Base-by-base conservation (phyloP, 1,140 invertebrate species). In the Caenorhabditis remanei region DNA sequence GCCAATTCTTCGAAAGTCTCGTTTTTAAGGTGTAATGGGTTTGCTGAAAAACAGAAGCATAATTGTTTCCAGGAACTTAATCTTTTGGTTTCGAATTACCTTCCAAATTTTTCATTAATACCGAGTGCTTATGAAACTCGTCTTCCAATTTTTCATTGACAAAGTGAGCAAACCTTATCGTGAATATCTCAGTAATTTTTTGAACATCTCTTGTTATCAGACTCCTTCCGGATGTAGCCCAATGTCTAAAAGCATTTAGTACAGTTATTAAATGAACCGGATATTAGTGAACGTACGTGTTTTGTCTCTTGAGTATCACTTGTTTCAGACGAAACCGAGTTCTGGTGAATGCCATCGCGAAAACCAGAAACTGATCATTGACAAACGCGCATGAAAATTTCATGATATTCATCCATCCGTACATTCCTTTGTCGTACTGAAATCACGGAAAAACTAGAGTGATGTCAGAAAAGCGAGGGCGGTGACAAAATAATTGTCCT, bases 381-480 rank as follows among this genome's bases (percentile, higher is more conserved):
- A 87, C 48, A 11, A 46, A 53, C 5, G 86, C 86, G 40, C 86
- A 87, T 50, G 65, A 79, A 56, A 87, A 87, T 48, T 87, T 87
- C 86, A 87, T 87, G 21, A 87, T 63, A 48, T 87, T 87, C 86
- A 87, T 65, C 86, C 86, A 87, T 13, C 86, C 86, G 40, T 87
- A 87, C 55, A 87, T 58, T 40, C 86, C 86, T 87, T 87, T 87
- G 56, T 87, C 86, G 41, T 87, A 87, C 86, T 87, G 21, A 63
- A 86, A 75, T 21, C 16, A 56, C 21, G 24, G 8, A 2, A 65
- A 61, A 86, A 13, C 14, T 63, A 4, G 24, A 63, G 11, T 63
- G 61, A 63, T 8, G 50, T 53, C 50, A 11, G 16, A 32, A 53
- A 53, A 53, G 3, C 11, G 50, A 53, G 50, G 50, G 50, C 50